These are phyloP conservation scores for Archips xylosteana DNA, from an alignment of 2,888 invertebrate genomes.

Conservation along the genomic window DNA sequence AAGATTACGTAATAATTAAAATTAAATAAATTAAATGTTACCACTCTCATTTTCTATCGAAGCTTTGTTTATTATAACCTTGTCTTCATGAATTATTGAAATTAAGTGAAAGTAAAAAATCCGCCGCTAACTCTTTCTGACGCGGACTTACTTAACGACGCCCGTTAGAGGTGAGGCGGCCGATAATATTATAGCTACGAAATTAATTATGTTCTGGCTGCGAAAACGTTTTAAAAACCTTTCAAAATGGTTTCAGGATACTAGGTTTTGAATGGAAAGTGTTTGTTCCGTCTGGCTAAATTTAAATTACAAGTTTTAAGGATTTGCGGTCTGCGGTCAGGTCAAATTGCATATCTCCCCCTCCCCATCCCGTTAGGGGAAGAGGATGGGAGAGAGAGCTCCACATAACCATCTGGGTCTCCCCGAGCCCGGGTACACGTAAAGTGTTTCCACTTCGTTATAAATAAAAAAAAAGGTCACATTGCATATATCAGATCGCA, in stretches of 20 bases:
- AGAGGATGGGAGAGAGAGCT: no score
- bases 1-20: slow-evolving; percentile 21
- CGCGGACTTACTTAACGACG: slow-evolving; percentile 18
- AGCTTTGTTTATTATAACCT: slow-evolving; percentile 41
- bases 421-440: no score
- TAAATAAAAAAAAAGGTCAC: no score
- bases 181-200: slow-evolving; percentile 19
- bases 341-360: no score
- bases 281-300: not conserved
- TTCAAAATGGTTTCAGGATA: no score
- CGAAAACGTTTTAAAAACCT: not conserved
- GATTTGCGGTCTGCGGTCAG: no score
- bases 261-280: not conserved
- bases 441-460: no score
- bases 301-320: no score
- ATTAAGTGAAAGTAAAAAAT: slow-evolving; percentile 43
- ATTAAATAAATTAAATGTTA: slow-evolving; percentile 28
- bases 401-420: no score
- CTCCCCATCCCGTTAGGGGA: no score
- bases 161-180: slow-evolving; percentile 19
- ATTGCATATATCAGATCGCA: no score
- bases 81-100: slow-evolving; percentile 45
- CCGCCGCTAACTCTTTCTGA: slow-evolving; percentile 17
- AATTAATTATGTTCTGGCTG: slow-evolving; percentile 25
- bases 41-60: slow-evolving; percentile 42